Percentiles rank a stretch among this genome's conserved stretches.
These are phyloP conservation scores for Cydia fagiglandana DNA, from an alignment of 1,140 invertebrate species.

Conservation along the genomic window DNA sequence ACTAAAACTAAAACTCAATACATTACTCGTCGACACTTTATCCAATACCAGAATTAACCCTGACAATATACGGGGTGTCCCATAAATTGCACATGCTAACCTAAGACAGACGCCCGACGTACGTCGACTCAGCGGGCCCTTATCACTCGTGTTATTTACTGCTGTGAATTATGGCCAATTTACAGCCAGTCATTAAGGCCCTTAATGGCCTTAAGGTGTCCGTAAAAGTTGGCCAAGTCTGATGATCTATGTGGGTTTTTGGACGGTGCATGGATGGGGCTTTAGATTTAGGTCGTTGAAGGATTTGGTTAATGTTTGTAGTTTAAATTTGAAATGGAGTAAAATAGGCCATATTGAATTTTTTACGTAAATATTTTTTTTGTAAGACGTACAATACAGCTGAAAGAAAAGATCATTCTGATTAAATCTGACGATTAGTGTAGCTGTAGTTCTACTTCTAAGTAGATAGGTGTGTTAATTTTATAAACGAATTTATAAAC, in stretches of 20 bases:
- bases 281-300: conserved; percentile 10
- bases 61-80: conserved; percentile 31
- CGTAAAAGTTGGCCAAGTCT: conserved; percentile 64
- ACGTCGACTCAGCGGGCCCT: conserved; percentile 52
- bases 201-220: conserved; percentile 70
- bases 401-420: too few species aligned
- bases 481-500: too few species aligned
- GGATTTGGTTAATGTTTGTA: conserved; percentile 8
- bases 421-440: too few species aligned
- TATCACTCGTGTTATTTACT: conserved; percentile 57
- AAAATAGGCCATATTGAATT: background rate
- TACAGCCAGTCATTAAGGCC: conserved; percentile 70
- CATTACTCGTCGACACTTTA: background rate
- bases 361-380: background rate
- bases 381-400: background rate
- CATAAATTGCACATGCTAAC: conserved; percentile 43
- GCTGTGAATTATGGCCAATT: conserved; percentile 64
- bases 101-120: conserved; percentile 51
- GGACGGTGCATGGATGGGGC: conserved; percentile 16
- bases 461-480: too few species aligned
- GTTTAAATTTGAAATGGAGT: background rate
- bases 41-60: conserved; percentile 24
- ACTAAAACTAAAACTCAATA: conserved; percentile 4
- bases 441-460: too few species aligned
- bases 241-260: conserved; percentile 42